A percentile compares a stretch with the other conserved stretches of the same genome.
phyloP scores from a whole-genome alignment of 2,888 invertebrate species.

The Omphaloscelis lunosa region DNA sequence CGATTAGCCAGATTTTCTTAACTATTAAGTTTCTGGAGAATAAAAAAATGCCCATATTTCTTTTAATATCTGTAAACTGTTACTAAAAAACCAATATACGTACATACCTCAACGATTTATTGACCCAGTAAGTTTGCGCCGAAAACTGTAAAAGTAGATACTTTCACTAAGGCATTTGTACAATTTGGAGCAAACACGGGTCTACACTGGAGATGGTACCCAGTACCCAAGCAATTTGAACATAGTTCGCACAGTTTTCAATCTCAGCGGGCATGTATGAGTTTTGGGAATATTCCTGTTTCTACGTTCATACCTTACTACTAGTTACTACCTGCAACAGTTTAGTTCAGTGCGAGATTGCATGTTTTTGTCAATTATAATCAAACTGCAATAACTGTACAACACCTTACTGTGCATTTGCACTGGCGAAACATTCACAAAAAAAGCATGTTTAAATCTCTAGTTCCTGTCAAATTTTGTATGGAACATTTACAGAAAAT shows the following conservation, averaged over 20 bases:
- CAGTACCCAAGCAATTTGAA: conserved; percentile 32
- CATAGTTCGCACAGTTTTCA: conserved; percentile 25
- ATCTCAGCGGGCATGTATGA: conserved; percentile 4
- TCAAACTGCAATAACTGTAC: background rate
- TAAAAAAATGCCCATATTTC: background rate
- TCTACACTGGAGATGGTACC: background rate
- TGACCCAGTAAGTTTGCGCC: background rate
- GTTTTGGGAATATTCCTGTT: conserved; percentile 11
- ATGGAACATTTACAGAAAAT: too few relatives aligned
- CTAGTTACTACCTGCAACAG: too few relatives aligned
- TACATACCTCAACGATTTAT: background rate
- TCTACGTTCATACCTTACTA: background rate
- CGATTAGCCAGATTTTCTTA: too few relatives aligned
- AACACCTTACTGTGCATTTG: too few relatives aligned
- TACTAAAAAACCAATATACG: background rate
- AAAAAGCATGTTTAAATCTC: too few relatives aligned
- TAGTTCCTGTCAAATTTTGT: too few relatives aligned
- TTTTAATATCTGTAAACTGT: background rate
- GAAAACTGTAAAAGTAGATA: conserved; percentile 1
- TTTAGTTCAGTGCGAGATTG: background rate
- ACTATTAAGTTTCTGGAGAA: background rate
- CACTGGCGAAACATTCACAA: too few relatives aligned
- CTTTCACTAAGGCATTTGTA: conserved; percentile 9
- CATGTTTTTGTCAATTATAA: background rate
- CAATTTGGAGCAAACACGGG: conserved; percentile 9